Evolutionary conservation across 2,888 invertebrate species (phyloP).

Genomic region (Philonicus albiceps): DNA sequence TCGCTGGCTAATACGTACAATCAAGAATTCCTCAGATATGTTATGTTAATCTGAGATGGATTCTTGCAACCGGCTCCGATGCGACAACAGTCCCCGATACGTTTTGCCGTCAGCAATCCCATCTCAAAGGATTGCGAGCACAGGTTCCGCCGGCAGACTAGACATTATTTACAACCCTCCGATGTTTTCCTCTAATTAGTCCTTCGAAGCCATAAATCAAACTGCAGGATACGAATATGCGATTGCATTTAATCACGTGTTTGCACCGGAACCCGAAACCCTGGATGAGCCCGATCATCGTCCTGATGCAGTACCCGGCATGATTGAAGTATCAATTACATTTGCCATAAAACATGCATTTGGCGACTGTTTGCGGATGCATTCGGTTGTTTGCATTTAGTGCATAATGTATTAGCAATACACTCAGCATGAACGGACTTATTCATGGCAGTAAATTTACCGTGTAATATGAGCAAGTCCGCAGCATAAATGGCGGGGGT

Average conservation of each 20-base stretch:
- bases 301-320: constrained; percentile 4
- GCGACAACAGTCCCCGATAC: background rate
- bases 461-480: constrained; percentile 25
- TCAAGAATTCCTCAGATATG: constrained; percentile 1
- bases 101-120: constrained; percentile 7
- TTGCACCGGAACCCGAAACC: constrained; percentile 42
- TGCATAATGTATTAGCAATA: constrained; percentile 46
- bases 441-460: constrained; percentile 21
- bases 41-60: constrained; percentile 25
- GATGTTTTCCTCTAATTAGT: constrained; percentile 32
- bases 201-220: constrained; percentile 51
- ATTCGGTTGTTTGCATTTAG: constrained; percentile 51
- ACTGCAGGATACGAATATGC: constrained; percentile 46
- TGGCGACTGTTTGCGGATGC: constrained; percentile 52
- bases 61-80: background rate
- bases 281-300: background rate
- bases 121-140: constrained; percentile 23
- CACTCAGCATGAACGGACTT: constrained; percentile 32
- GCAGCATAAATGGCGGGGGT: background rate
- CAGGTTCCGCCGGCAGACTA: constrained; percentile 5
- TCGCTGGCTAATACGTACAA: background rate
- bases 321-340: constrained; percentile 50
- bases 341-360: constrained; percentile 51
- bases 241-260: constrained; percentile 49
- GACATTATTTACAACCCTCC: constrained; percentile 21